A percentile compares a stretch with the other conserved stretches of the same genome.
Conservation (phyloP, 2,797 vertebrate genomes). For the Buphagus erythrorhynchus region DNA sequence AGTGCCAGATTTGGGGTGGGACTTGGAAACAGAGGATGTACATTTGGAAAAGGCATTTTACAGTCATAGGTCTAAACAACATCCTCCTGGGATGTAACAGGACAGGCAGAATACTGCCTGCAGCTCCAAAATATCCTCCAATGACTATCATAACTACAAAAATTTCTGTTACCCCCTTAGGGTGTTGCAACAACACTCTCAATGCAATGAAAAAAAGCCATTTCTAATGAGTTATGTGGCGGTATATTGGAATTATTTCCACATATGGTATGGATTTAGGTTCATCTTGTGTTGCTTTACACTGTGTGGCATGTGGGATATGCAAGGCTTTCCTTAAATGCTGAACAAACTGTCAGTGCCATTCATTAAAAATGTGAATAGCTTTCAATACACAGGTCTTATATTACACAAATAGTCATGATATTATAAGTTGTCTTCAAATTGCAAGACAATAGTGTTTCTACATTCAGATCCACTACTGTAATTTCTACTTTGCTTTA, state of each 20-base stretch:
- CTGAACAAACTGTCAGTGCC: background rate
- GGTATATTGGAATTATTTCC: background rate
- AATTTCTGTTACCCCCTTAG: background rate
- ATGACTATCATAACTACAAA: background rate
- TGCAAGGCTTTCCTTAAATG: background rate
- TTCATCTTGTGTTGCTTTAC: background rate
- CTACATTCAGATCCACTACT: background rate
- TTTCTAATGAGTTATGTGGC: background rate
- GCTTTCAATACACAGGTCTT: background rate
- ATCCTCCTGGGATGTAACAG: background rate
- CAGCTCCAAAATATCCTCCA: background rate
- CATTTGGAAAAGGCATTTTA: background rate
- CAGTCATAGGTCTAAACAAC: background rate
- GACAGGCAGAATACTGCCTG: background rate
- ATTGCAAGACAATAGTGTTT: background rate
- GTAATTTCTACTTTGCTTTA: background rate
- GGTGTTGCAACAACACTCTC: fast-evolving
- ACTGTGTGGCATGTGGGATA: background rate
- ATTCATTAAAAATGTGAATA: background rate
- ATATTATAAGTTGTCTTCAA: background rate
- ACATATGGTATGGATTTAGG: background rate
- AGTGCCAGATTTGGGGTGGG: background rate
- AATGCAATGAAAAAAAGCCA: background rate
- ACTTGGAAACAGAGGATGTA: background rate
- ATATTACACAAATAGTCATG: background rate